Percentiles rank a stretch among this genome's conserved stretches.
phyloP scores from a whole-genome alignment of 92 coral and sea anemone species.

The Actinernus sp. region DNA sequence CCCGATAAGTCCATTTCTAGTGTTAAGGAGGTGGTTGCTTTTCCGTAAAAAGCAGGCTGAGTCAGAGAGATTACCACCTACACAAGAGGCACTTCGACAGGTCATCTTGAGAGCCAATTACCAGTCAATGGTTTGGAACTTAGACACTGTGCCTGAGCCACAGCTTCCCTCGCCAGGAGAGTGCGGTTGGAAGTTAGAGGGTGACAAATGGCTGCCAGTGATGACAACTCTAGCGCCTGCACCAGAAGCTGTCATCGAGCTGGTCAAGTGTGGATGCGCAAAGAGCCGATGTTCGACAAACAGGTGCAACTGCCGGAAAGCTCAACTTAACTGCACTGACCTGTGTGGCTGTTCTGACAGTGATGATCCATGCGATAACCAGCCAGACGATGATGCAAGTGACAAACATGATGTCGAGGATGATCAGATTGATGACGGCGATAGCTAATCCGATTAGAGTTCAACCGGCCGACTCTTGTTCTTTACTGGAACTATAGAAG shows the following conservation, averaged over 20 bases:
- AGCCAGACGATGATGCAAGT: constrained; percentile 2
- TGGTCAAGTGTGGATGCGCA: constrained; percentile 26
- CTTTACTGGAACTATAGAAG: no score
- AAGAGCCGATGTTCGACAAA: not conserved
- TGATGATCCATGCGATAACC: constrained; percentile 14
- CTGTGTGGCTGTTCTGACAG: constrained; percentile 14
- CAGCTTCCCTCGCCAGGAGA: constrained; percentile 29
- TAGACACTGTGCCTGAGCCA: constrained; percentile 41
- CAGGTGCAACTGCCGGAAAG: constrained; percentile 4
- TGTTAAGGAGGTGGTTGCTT: constrained; percentile 42
- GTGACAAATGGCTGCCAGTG: constrained; percentile 33
- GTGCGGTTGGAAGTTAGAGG: constrained; percentile 50
- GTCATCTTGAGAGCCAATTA: constrained; percentile 29
- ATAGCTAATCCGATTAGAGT: no score
- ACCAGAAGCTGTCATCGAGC: constrained; percentile 48
- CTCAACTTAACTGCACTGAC: constrained; percentile 8
- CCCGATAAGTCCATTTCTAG: constrained; percentile 8
- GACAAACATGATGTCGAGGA: not conserved
- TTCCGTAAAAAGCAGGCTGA: constrained; percentile 40
- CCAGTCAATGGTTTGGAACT: constrained; percentile 46
- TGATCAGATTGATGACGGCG: no score
- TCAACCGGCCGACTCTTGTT: no score
- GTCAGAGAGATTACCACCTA: constrained; percentile 39
- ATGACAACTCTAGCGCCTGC: constrained; percentile 38
- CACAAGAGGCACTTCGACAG: constrained; percentile 26